Conservation (phyloP, 2,888 invertebrate species). For the Dichetophora obliterata region DNA sequence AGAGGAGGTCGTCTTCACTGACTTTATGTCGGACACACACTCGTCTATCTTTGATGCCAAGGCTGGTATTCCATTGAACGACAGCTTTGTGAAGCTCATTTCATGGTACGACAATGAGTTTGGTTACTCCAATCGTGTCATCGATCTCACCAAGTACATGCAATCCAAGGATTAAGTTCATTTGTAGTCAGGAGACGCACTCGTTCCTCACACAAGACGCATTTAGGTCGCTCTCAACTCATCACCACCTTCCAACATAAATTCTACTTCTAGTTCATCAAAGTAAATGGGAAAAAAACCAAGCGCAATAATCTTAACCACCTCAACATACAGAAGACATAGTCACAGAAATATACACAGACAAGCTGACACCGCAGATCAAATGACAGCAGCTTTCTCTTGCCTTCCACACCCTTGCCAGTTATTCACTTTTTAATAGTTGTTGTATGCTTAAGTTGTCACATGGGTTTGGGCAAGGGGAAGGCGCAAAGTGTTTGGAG, state of each 20-base stretch:
- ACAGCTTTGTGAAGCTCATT: conserved; percentile 97
- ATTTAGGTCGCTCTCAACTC: conserved; percentile 29
- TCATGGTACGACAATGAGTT: conserved; percentile 99
- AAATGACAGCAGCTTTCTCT: neutral
- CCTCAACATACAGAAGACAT: neutral
- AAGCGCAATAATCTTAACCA: neutral
- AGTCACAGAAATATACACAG: neutral
- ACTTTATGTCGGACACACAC: conserved; percentile 91
- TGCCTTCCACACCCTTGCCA: neutral
- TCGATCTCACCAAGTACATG: conserved; percentile 97
- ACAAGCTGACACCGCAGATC: neutral
- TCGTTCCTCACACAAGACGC: conserved; percentile 21
- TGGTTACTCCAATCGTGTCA: conserved; percentile 97
- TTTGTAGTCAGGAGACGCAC: neutral
- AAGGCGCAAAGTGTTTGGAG: neutral
- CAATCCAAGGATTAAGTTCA: conserved; percentile 74
- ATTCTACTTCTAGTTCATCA: conserved; percentile 13
- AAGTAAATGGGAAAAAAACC: neutral
- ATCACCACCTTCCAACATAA: neutral
- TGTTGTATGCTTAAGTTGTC: neutral
- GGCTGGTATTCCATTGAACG: conserved; percentile 94
- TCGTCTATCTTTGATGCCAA: conserved; percentile 98
- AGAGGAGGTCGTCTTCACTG: conserved; percentile 95
- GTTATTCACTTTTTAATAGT: neutral
- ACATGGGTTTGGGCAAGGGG: neutral